phyloP scores from a whole-genome alignment of 1,140 invertebrate species.

The Holotrichia oblita region DNA sequence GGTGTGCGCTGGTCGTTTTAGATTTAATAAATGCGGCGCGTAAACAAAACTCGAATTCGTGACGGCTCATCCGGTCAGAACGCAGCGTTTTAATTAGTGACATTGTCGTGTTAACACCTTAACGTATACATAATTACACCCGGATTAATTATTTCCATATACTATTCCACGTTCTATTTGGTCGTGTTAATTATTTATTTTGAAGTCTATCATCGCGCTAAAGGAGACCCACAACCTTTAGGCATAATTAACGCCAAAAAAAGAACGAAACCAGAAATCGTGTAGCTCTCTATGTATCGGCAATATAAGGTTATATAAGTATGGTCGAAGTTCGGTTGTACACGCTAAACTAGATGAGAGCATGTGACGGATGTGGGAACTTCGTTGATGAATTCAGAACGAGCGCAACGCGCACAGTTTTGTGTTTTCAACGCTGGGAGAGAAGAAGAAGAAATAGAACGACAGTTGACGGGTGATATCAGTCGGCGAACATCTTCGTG shows the following conservation, averaged over 20 bases:
- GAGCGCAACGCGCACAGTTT: not conserved
- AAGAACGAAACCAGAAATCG: not conserved
- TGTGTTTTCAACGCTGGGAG: not conserved
- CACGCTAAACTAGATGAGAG: not conserved
- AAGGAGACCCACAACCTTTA: not conserved
- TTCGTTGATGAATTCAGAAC: conserved; percentile 9
- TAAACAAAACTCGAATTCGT: no score
- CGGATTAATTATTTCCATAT: not conserved
- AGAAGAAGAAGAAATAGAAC: not conserved
- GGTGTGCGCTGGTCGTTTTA: no score
- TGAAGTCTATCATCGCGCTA: not conserved
- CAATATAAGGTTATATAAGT: not conserved
- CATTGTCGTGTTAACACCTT: not conserved
- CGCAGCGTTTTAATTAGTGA: not conserved
- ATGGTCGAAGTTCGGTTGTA: no score
- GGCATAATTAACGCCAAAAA: not conserved
- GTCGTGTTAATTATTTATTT: not conserved
- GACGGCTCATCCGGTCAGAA: no score
- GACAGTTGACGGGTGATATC: conserved; percentile 39
- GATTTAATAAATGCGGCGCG: no score
- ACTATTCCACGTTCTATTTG: not conserved
- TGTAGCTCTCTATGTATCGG: not conserved
- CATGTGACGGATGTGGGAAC: conserved; percentile 32
- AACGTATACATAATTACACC: not conserved
- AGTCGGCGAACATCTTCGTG: conserved; percentile 38